A percentile compares a stretch with the other conserved stretches of the same genome.
Evolutionary conservation across 1,140 invertebrate species (phyloP).

Genomic region (Ditylenchus dipsaci): DNA sequence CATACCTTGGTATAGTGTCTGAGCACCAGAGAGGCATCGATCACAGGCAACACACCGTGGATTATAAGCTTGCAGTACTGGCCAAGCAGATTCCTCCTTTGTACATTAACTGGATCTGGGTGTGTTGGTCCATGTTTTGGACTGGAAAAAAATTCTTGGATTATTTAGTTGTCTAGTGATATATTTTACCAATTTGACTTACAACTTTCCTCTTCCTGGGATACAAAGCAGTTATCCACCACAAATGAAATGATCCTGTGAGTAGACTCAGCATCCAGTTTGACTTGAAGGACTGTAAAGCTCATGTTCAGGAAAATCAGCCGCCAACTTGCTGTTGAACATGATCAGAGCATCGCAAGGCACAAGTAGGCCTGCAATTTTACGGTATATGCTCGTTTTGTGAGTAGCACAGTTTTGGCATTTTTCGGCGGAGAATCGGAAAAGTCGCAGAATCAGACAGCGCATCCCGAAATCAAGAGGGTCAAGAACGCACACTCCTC

Average conservation of each 20-base stretch:
- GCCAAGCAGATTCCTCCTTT: conserved; percentile 90
- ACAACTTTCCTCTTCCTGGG: conserved; percentile 71
- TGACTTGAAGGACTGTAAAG: conserved; percentile 62
- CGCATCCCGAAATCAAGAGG: no score
- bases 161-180: background rate
- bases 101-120: conserved; percentile 87
- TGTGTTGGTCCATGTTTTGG: conserved; percentile 80
- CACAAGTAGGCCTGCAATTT: conserved; percentile 76
- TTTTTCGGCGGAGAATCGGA: no score
- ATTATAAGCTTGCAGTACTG: conserved; percentile 95
- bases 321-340: conserved; percentile 79
- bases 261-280: conserved; percentile 28
- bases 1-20: conserved; percentile 89
- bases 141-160: conserved; percentile 59
- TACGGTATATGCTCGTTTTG: background rate
- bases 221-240: conserved; percentile 77
- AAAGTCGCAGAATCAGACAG: no score
- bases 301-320: conserved; percentile 60
- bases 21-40: conserved; percentile 85
- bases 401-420: no score
- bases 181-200: conserved; percentile 34
- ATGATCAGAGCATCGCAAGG: conserved; percentile 91
- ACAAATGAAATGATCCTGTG: conserved; percentile 41
- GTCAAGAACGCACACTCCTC: no score
- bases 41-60: conserved; percentile 89